Evolutionary conservation across 2,888 invertebrate genomes (phyloP), one percentile per base, ranked within the genome.

Genomic region (Isotomurus palustris): DNA sequence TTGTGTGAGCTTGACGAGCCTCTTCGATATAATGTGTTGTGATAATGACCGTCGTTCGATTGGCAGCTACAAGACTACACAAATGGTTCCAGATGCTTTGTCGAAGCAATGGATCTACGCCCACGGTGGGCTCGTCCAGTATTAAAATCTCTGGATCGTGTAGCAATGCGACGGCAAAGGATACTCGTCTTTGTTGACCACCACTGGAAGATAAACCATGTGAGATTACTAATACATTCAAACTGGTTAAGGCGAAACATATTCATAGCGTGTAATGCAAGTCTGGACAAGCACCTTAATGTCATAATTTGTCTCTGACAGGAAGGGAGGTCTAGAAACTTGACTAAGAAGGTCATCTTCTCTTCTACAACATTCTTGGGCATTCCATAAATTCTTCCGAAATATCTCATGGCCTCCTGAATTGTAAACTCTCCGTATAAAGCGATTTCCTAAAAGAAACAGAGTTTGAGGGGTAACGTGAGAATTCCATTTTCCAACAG

Each of bases 351-450:
- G 72, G 86, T 83, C 68, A 90, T 83, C 70, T 93, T 81, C 68
- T 88, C 87, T 53, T 80, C 78, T 69, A 94, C 91, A 77, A 91
- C 88, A 25, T 81, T 75, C 29, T 87, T 86, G 73, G 84, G 81
- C 93, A 95, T 93, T 68, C 91, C 90, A 76, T 92, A 92, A 73
- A 95, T 90, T 85, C 92, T 89, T 40, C 94, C 94, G 77, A 95
- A 95, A 76, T 93, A 94, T 84, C 88, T 86, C 87, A 95, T 88
- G 0, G 94, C 94, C 76, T 95, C 95, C 67, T 85, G 85, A 72
- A 95, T 93, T 32, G 92, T 88, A 78, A 95, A 93, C 78, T 91
- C 91, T 2, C 88, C 91, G 75, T 90, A 91, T 1, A 92, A 79
- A 0, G 91, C 91, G 58, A 90, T 91, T 78, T 92, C 91, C 73